Evolutionary conservation across 2,113 vertebrate genomes (phyloP).

Genomic region (Spizaetus ornatus): DNA sequence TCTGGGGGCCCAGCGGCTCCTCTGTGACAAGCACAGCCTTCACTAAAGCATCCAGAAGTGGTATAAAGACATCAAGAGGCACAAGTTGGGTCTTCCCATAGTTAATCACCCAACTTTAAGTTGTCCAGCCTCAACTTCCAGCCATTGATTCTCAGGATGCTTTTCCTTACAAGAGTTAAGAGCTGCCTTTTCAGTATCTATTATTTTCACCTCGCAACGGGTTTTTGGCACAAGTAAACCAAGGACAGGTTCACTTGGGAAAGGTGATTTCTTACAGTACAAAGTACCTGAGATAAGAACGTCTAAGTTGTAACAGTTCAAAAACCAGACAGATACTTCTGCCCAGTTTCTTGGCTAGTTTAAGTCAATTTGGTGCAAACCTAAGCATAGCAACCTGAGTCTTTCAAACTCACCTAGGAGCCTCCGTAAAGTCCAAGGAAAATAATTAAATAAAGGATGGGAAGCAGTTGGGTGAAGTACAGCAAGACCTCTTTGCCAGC

Average conservation of each 20-base stretch:
- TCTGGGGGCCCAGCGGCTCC: background rate
- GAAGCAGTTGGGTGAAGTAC: background rate
- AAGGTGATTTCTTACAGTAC: background rate
- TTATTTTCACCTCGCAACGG: background rate
- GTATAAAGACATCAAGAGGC: background rate
- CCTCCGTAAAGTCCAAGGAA: background rate
- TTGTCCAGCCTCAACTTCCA: background rate
- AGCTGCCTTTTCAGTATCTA: background rate
- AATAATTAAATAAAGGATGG: background rate
- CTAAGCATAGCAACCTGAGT: background rate
- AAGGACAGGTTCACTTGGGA: background rate
- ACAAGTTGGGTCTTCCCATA: background rate
- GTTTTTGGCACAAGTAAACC: background rate
- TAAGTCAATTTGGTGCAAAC: background rate
- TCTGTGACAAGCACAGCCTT: background rate
- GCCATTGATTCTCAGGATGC: background rate
- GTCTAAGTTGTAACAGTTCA: background rate
- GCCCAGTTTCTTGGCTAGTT: background rate
- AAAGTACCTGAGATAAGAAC: background rate
- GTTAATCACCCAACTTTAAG: background rate
- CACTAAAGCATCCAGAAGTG: background rate
- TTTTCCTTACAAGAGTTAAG: background rate
- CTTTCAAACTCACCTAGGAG: background rate
- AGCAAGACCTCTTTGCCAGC: background rate
- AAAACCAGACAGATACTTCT: background rate